phyloP scores from a whole-genome alignment of 2,797 vertebrate genomes.

The Orientallactaga sibirica region DNA sequence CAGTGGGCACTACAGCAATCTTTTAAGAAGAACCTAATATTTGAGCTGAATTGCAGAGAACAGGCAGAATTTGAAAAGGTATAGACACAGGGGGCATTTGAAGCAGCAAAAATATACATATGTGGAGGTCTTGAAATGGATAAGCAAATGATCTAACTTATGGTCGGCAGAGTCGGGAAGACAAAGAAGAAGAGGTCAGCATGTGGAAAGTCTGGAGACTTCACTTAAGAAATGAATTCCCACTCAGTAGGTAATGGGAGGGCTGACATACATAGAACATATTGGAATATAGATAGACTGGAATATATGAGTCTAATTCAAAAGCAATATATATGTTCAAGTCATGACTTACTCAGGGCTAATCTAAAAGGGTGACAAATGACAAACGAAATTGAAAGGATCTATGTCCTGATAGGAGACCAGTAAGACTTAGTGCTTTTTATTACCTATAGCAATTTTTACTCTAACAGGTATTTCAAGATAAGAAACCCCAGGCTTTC shows the following conservation, averaged over 20 bases:
- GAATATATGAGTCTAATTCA: neutral
- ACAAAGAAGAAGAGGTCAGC: neutral
- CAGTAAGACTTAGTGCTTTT: neutral
- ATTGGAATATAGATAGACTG: neutral
- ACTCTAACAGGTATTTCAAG: conserved; percentile 5
- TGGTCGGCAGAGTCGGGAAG: neutral
- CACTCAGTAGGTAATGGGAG: neutral
- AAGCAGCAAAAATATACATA: neutral
- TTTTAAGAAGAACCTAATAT: neutral
- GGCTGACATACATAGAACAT: neutral
- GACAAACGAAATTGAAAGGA: neutral
- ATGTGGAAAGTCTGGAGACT: neutral
- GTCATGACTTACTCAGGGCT: neutral
- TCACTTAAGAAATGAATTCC: neutral
- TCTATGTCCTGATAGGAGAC: neutral
- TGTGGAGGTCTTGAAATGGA: neutral
- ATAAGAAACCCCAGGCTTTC: neutral
- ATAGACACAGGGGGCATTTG: neutral
- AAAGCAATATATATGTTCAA: conserved; percentile 37
- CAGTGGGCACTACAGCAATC: neutral
- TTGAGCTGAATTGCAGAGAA: conserved; percentile 9
- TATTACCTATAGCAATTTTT: neutral
- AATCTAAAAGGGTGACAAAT: neutral
- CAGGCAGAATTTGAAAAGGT: conserved; percentile 8
- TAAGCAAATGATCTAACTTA: conserved; percentile 20